Percentiles rank a stretch among this genome's conserved stretches.
These are phyloP conservation scores for Capra hircus DNA, from an alignment of 2,113 vertebrate species.

Conservation along the genomic window DNA sequence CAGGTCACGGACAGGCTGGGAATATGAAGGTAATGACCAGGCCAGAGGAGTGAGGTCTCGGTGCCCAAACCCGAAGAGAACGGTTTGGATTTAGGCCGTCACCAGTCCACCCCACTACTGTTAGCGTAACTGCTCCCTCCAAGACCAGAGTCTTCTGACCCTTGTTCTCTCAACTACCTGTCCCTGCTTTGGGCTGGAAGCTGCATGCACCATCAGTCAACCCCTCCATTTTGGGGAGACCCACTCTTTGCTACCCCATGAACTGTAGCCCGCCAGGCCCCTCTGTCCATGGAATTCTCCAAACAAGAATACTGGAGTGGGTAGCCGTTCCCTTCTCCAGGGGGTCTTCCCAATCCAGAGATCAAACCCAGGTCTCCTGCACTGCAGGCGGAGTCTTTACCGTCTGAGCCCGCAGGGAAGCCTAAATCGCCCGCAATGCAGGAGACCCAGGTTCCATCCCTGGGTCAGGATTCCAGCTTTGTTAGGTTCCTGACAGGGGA, in stretches of 20 bases:
- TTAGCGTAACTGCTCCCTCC: background rate
- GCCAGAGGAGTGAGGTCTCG: background rate
- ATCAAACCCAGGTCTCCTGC: background rate
- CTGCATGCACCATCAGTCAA: background rate
- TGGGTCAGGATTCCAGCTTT: background rate
- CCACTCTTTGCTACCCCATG: background rate
- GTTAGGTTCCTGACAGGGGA: background rate
- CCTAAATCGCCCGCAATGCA: background rate
- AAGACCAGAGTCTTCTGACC: background rate
- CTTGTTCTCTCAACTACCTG: background rate
- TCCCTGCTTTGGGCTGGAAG: background rate
- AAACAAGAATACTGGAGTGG: background rate
- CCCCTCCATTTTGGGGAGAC: background rate
- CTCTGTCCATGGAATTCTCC: background rate
- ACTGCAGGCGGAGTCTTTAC: background rate
- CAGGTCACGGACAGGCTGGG: background rate
- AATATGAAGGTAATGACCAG: background rate
- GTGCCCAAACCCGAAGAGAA: background rate
- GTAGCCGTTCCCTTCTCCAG: background rate
- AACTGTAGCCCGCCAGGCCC: background rate
- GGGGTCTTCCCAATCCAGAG: background rate
- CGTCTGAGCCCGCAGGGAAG: background rate
- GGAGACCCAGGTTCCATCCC: background rate
- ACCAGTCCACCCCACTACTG: background rate
- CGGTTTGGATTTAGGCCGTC: background rate